Evolutionary conservation across 37 sponge, comb jelly and placozoan genomes (phyloP), one percentile per base, ranked within the genome.

Genomic region (Cliona cf. orientalis): DNA sequence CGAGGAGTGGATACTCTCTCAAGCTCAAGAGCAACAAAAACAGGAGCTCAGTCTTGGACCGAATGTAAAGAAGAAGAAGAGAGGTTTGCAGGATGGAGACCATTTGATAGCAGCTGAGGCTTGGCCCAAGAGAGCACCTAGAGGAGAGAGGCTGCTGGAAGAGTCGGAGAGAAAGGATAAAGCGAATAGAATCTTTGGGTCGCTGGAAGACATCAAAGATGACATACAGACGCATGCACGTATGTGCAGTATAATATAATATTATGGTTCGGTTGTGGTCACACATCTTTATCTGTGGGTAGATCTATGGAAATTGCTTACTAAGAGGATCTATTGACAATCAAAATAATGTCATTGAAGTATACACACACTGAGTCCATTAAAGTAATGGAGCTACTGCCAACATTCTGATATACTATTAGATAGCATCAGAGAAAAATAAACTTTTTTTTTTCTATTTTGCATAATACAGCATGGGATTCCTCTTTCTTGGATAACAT

Each of bases 191-290:
- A 17, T 66, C 1, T 46, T 82, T 32, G 83, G 87, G 1, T 29
- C 58, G 1, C 56, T 79, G 0, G 84, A 83, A 1, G 87, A 82
- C 34, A 91, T 91, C 35, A 72, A 44, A 55, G 69, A 63, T 35
- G 87, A 91, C 41, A 56, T 91, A 19, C 49, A 34, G 45, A 29
- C 45, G 35, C 73, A 91, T 67, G 69, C 92, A 66, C 73, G 92
- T 91, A 32, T 35, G 87, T 73, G n/a, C 28, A 36, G 9, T 49
- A 14, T 49, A 14, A 19, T 49, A 19, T 19, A 49, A 49, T 19
- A 49, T 19, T 49, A 19, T 32, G 11, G 35, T 9, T 34, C n/a
- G 38, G 3, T 4, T 3, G 68, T 32, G 68, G 22, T 11, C 21
- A 28, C 68, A 66, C 9, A 26, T 22, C n/a, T n/a, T n/a, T n/a